phyloP scores from a whole-genome alignment of 2,113 vertebrate genomes.

The Saccopteryx bilineata region DNA sequence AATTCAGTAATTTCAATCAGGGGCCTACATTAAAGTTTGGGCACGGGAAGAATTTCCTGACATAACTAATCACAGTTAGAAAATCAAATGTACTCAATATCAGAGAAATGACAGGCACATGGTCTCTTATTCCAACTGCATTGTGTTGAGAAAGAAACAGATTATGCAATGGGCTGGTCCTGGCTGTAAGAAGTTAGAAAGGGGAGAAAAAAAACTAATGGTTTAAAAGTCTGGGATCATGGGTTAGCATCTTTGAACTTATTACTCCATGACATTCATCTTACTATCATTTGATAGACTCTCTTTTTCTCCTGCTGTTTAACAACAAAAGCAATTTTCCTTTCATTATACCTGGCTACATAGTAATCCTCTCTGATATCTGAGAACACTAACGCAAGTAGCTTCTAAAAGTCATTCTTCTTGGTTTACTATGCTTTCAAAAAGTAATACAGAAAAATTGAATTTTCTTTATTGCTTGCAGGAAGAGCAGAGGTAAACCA shows the following conservation, averaged over 20 bases:
- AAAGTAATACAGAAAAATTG: neutral
- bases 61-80: neutral
- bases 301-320: neutral
- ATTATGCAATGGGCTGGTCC: neutral
- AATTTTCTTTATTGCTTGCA: neutral
- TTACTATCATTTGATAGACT: neutral
- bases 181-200: neutral
- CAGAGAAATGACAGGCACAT: neutral
- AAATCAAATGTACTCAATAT: neutral
- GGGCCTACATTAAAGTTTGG: neutral
- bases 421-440: neutral
- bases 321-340: neutral
- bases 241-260: neutral
- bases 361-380: neutral
- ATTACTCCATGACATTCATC: neutral
- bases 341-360: neutral
- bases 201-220: neutral
- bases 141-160: neutral
- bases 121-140: neutral
- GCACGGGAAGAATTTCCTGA: neutral
- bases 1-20: neutral
- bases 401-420: neutral
- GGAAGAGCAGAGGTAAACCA: neutral
- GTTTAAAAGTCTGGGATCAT: neutral
- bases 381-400: neutral